Evolutionary conservation across 2,113 vertebrate species (phyloP).

Genomic region (Leiothrix lutea): DNA sequence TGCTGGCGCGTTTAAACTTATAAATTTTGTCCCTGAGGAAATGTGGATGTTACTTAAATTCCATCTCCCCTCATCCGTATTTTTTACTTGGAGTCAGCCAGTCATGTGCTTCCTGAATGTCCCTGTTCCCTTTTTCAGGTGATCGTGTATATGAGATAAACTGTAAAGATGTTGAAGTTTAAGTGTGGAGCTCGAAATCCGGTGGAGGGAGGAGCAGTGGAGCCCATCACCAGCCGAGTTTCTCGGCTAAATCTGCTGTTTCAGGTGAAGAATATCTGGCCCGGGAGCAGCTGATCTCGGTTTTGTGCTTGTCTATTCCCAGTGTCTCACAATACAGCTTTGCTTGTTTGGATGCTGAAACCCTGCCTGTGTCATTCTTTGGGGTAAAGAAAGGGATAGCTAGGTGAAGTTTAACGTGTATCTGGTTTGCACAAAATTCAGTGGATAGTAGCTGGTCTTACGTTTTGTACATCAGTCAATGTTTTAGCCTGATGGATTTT

Average conservation of each 20-base stretch:
- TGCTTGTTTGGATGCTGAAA: accelerated
- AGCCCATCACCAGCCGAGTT: slow-evolving; percentile 84
- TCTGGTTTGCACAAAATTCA: not conserved
- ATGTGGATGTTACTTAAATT: accelerated
- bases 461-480: not conserved
- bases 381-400: not conserved
- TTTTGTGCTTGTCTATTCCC: accelerated
- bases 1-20: accelerated
- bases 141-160: not conserved
- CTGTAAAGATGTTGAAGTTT: slow-evolving; percentile 88
- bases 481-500: not conserved
- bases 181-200: slow-evolving; percentile 80
- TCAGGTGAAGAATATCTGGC: slow-evolving; percentile 77
- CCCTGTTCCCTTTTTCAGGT: not conserved
- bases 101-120: not conserved
- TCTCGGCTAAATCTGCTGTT: slow-evolving; percentile 87
- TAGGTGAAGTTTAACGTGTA: not conserved
- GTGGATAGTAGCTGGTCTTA: no score
- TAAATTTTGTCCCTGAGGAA: not conserved
- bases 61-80: accelerated
- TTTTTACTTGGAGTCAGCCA: not conserved
- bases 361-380: accelerated
- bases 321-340: accelerated
- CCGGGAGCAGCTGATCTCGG: accelerated
- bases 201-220: slow-evolving; percentile 55